A percentile compares a stretch with the other conserved stretches of the same genome.
These are phyloP conservation scores for Nomada fucata DNA, from an alignment of 2,888 invertebrate genomes.

Conservation along the genomic window DNA sequence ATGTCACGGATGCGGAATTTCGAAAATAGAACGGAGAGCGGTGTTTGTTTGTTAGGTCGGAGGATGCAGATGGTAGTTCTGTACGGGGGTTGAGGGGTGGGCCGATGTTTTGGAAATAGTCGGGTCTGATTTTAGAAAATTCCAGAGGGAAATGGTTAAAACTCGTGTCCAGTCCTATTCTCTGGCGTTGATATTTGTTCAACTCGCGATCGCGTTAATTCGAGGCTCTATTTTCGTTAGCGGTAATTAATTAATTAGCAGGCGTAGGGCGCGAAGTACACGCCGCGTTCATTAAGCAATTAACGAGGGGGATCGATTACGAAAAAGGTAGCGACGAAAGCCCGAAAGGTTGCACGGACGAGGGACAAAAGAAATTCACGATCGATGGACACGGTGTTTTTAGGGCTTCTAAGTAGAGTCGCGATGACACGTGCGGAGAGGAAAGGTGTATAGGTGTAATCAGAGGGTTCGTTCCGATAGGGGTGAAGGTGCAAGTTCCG, in stretches of 20 bases:
- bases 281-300: conserved; percentile 36
- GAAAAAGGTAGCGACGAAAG: conserved; percentile 1
- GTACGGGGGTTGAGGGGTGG: background rate
- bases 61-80: background rate
- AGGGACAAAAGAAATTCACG: background rate
- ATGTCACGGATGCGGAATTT: background rate
- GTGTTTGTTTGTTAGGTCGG: background rate
- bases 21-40: too few relatives aligned
- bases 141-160: too few relatives aligned
- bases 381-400: conserved; percentile 28
- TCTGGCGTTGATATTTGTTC: too few relatives aligned
- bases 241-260: conserved; percentile 6
- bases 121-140: background rate
- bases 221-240: background rate
- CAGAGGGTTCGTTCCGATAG: too few relatives aligned
- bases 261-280: background rate
- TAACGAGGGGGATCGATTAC: conserved; percentile 18
- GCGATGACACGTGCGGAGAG: conserved; percentile 2
- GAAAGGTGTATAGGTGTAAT: background rate
- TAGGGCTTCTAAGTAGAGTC: conserved; percentile 26
- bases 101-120: background rate
- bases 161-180: too few relatives aligned
- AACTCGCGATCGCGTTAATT: too few relatives aligned
- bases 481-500: background rate
- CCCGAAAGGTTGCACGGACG: background rate